Evolutionary conservation across 2,888 invertebrate genomes (phyloP), one percentile per base, ranked within the genome.

Genomic region (Odontomyia ornata): DNA sequence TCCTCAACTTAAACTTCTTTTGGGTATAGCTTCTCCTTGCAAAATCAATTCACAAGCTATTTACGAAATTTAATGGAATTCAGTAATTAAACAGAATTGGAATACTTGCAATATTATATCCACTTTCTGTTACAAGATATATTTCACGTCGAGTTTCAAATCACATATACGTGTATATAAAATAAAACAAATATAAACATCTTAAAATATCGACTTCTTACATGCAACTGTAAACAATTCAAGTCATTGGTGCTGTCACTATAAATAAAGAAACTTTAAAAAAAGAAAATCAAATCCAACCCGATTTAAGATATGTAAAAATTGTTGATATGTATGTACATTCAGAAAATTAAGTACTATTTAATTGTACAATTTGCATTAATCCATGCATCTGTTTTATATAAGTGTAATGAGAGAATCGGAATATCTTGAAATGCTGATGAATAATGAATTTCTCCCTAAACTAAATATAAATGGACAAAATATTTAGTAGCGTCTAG

Each of bases 231-330:
- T 4, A 60, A 60, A 72, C 72, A 72, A 72, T 72, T 72, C 72
- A 56, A 72, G 72, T 72, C 72, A 72, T 72, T 72, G 72, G 72
- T 72, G 72, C 72, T 72, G 72, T 72, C 72, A 72, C 56, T 46
- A 28, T 64, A 67, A 46, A 27, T 21, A 43, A 64, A 64, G n/a
- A 21, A 46, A n/a, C 2, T 23, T 23, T 52, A 18, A 52, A 52
- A 13, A 52, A 52, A 52, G 15, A n/a, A 18, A 52, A n/a, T 4
- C 4, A 52, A 52, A 52, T 18, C 5, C 52, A 52, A 52, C 9
- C 3, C 36, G 3, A 36, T 5, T 36, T 18, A 67, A 43, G 36
- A n/a, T 43, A 67, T 71, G 69, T 71, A 71, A 47, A 27, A 47
- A 4, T 47, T 71, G 69, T 71, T 71, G 28, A 72, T 72, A 72